Evolutionary conservation across 2,113 vertebrate genomes (phyloP).

Genomic region (Suricata suricatta): DNA sequence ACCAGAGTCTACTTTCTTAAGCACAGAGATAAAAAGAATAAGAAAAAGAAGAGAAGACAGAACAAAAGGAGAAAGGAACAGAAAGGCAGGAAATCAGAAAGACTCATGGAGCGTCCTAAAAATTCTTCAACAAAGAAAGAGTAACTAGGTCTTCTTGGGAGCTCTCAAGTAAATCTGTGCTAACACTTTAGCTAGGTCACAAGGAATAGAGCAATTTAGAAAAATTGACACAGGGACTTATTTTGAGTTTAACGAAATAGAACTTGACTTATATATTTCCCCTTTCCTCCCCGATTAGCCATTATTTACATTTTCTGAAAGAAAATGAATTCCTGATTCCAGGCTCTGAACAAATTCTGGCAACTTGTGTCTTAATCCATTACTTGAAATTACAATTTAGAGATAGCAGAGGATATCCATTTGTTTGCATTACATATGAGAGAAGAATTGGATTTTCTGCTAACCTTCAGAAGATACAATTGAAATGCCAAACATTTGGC

Average conservation of each 20-base stretch:
- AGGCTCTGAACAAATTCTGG: background rate
- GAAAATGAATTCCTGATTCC: background rate
- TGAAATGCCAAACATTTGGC: slow-evolving; percentile 8
- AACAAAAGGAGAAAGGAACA: background rate
- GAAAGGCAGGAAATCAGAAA: background rate
- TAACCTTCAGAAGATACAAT: background rate
- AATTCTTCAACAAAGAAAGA: background rate
- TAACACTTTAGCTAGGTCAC: background rate
- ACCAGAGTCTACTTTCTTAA: background rate
- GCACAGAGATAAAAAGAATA: background rate
- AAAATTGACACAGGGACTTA: background rate
- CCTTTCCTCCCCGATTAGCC: background rate
- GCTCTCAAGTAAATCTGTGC: background rate
- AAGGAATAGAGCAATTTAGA: background rate
- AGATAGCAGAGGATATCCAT: background rate
- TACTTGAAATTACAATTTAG: background rate
- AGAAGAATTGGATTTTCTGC: background rate
- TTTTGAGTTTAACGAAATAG: background rate
- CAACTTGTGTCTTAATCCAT: background rate
- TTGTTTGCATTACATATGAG: background rate
- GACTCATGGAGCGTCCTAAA: background rate
- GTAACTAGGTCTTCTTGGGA: background rate
- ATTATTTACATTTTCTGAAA: slow-evolving; percentile 20
- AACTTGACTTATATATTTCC: background rate
- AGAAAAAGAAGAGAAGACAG: background rate